Conservation (phyloP, 2,888 invertebrate genomes). For the Chaitophorus viminalis region DNA sequence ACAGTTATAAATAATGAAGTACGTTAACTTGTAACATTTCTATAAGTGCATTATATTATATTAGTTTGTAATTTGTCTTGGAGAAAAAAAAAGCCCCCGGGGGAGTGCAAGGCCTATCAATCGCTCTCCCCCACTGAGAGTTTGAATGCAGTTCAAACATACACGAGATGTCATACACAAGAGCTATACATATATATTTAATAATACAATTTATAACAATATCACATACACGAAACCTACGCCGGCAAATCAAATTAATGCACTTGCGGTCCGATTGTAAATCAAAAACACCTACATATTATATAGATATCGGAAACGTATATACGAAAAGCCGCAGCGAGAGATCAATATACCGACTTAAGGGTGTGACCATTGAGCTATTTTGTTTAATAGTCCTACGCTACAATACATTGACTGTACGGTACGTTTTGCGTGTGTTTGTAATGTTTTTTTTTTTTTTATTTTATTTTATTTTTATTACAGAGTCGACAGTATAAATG, state of each 20-base stretch:
- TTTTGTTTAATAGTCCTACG: constrained; percentile 21
- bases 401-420: background rate
- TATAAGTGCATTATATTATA: too few relatives aligned
- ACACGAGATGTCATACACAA: background rate
- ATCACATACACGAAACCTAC: constrained; percentile 12
- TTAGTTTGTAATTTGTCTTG: background rate
- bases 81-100: background rate
- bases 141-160: too few relatives aligned
- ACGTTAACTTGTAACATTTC: too few relatives aligned
- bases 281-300: constrained; percentile 35
- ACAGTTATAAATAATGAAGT: too few relatives aligned
- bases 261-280: constrained; percentile 12
- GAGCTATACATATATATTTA: background rate
- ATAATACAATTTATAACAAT: background rate
- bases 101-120: background rate
- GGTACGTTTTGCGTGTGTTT: background rate
- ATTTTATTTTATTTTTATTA: too few relatives aligned
- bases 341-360: constrained; percentile 28
- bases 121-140: background rate
- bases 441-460: background rate
- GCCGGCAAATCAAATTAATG: background rate
- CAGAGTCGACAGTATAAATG: background rate
- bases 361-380: constrained; percentile 31
- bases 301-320: background rate
- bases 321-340: background rate